Conservation (phyloP, 2,113 vertebrate genomes). For the Oryzias javanicus region DNA sequence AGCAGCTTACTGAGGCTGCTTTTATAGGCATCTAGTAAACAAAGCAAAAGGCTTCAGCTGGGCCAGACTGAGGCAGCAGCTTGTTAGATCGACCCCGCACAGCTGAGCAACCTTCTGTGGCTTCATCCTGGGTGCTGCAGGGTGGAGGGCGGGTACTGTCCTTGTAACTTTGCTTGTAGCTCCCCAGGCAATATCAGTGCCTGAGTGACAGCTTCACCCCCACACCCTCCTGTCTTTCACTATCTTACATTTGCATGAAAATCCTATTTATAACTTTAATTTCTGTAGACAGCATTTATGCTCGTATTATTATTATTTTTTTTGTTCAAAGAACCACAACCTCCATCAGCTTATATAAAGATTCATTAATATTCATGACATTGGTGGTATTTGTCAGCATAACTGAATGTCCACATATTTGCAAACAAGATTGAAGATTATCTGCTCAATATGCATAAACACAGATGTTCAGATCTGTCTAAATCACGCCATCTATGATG, state of each 20-base stretch:
- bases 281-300: slow-evolving; percentile 20
- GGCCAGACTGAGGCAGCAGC: slow-evolving; percentile 63
- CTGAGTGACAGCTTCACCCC: slow-evolving; percentile 56
- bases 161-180: slow-evolving; percentile 61
- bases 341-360: slow-evolving; percentile 9
- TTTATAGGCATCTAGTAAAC: slow-evolving; percentile 38
- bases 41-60: slow-evolving; percentile 48
- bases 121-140: slow-evolving; percentile 59
- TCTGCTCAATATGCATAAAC: neutral
- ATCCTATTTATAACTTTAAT: slow-evolving; percentile 60
- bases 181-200: slow-evolving; percentile 52
- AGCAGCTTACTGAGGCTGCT: slow-evolving; percentile 31
- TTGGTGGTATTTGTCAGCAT: neutral
- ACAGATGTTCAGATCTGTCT: neutral
- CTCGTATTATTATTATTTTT: neutral
- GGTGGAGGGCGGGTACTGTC: slow-evolving; percentile 71
- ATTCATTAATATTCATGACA: slow-evolving; percentile 1
- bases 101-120: slow-evolving; percentile 73
- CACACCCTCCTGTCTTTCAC: slow-evolving; percentile 31
- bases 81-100: slow-evolving; percentile 66
- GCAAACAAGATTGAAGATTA: neutral
- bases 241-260: slow-evolving; percentile 53
- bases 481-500: neutral
- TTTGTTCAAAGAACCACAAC: slow-evolving; percentile 10
- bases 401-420: slow-evolving; percentile 8